A percentile compares a stretch with the other conserved stretches of the same genome.
These are phyloP conservation scores for Xestia ashworthii DNA, from an alignment of 2,888 invertebrate species.

Conservation along the genomic window DNA sequence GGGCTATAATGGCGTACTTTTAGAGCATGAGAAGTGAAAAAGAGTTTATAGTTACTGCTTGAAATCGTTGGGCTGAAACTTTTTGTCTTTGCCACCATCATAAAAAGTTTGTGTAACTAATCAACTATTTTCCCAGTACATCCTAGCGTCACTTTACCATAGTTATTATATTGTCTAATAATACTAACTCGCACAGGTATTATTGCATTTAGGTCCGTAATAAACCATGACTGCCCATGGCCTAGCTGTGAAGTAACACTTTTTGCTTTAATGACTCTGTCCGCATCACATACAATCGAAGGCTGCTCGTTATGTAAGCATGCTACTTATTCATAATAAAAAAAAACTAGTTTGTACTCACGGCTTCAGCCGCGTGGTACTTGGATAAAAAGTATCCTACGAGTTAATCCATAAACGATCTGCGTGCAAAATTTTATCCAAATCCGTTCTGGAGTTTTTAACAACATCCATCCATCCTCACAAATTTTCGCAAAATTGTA, in stretches of 20 bases:
- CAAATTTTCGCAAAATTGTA: not conserved
- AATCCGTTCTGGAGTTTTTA: not conserved
- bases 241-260: constrained; percentile 48
- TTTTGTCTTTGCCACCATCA: not conserved
- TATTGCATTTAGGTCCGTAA: constrained; percentile 45
- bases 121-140: constrained; percentile 9
- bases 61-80: not conserved
- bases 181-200: constrained; percentile 24
- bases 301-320: constrained; percentile 34
- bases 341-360: not conserved
- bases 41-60: not conserved
- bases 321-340: constrained; percentile 9
- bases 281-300: constrained; percentile 56
- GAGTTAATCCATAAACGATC: not conserved
- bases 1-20: too few species aligned
- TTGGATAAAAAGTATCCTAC: not conserved
- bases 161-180: constrained; percentile 41
- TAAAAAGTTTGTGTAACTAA: not conserved
- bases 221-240: constrained; percentile 58
- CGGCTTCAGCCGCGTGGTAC: not conserved
- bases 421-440: not conserved
- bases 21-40: too few species aligned
- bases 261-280: constrained; percentile 52
- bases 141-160: constrained; percentile 13
- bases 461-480: not conserved